Evolutionary conservation across 2,113 vertebrate species (phyloP), one percentile per base, ranked within the genome.

Genomic region (Phylloscopus whistleri): DNA sequence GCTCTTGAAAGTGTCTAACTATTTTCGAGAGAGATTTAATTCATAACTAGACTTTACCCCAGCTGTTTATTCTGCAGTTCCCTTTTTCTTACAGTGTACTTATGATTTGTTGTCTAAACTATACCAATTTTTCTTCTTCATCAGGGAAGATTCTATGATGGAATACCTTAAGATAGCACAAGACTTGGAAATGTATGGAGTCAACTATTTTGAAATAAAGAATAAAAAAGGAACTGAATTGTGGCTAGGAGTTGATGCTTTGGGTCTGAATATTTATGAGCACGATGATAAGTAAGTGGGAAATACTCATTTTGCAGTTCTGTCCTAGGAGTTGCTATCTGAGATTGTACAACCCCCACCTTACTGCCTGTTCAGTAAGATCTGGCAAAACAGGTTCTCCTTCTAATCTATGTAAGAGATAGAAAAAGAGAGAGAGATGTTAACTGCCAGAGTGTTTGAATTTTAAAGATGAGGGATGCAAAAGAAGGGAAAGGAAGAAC

Each of bases 131-230:
- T 69, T 91, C 35, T 92, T 97, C 84, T 97, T 95, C 62, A 91
- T 96, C 94, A 99, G 99, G 97, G 99, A 99, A 97, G 99, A 99
- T 97, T 99, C 99, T 8, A 99, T 99, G 99, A 99, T 99, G 99
- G 99, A 99, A 93, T 99, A 99, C 91, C 98, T 99, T 81, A 99
- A 99, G 97, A 99, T 99, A 77, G 99, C 99, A 44, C 99, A 99
- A 96, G 99, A 99, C 97, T 96, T 99, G 96, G 99, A 99, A 98
- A 99, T 99, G 99, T 99, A 99, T 66, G 99, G 99, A 19, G 99
- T 99, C 90, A 99, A 99, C 98, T 99, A 99, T 98, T 99, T 99
- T 97, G 99, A 99, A 98, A 99, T 99, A 97, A 99, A 99, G 96
- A 99, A 99, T 97, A 99, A 99, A 97, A 99, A 99, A 95, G 99